Conservation (phyloP, 1,140 invertebrate species). For the Wasmannia auropunctata region DNA sequence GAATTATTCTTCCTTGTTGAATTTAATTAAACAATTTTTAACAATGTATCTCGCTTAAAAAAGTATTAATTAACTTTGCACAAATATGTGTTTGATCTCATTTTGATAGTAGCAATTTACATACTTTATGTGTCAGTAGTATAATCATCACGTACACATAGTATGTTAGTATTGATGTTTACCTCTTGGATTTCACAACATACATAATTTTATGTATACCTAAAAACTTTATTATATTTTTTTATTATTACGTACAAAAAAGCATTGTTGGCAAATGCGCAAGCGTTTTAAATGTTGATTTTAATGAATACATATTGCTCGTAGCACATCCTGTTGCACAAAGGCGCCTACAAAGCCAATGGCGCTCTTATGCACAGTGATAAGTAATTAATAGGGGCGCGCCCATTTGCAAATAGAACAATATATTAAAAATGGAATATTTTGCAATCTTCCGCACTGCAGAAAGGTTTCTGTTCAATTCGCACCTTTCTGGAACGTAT, state of each 20-base stretch:
- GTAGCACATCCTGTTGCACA: not conserved
- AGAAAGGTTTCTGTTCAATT: not conserved
- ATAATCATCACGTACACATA: not conserved
- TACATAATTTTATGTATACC: not conserved
- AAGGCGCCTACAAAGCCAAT: not conserved
- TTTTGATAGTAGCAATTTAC: not conserved
- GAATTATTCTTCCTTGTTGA: not conserved
- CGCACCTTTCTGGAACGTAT: not conserved
- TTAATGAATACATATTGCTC: not conserved
- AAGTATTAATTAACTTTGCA: not conserved
- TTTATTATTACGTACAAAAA: not conserved
- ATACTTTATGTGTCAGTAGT: not conserved
- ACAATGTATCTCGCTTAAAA: not conserved
- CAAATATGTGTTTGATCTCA: constrained; percentile 1
- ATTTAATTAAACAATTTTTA: not conserved
- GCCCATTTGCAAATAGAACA: not conserved
- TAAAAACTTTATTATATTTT: not conserved
- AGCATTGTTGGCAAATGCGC: not conserved
- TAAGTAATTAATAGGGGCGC: not conserved
- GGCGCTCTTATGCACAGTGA: not conserved
- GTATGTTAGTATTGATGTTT: constrained; percentile 6
- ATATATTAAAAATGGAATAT: not conserved
- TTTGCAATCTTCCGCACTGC: not conserved
- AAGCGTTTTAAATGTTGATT: not conserved
- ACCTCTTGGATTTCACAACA: not conserved